Evolutionary conservation across 1,140 invertebrate species (phyloP).

Genomic region (Medauroidea extradentata): DNA sequence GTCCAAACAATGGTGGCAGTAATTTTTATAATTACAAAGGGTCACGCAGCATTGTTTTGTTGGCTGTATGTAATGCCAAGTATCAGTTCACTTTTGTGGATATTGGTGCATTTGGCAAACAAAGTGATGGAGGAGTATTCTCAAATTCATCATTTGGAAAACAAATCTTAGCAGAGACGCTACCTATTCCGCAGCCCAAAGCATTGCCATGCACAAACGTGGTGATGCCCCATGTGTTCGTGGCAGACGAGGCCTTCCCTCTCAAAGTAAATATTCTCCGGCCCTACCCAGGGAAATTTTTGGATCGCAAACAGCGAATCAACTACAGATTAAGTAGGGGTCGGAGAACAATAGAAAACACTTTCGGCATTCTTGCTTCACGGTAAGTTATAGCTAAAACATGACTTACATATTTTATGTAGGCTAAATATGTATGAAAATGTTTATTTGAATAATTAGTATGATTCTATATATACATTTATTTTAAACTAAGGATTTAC

Average conservation of each 20-base stretch:
- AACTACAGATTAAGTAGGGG: no score
- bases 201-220: slow-evolving; percentile 16
- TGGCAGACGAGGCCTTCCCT: slow-evolving; percentile 45
- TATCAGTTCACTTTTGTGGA: slow-evolving; percentile 42
- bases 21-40: slow-evolving; percentile 47
- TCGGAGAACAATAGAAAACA: no score
- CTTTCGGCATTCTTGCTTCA: no score
- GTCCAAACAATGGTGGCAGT: no score
- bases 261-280: slow-evolving; percentile 41
- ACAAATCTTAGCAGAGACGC: background rate
- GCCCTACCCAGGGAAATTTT: no score
- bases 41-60: slow-evolving; percentile 39
- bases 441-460: no score
- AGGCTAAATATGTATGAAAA: no score
- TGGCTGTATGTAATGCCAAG: slow-evolving; percentile 41
- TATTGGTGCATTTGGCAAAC: slow-evolving; percentile 37
- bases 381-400: no score
- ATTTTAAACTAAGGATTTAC: no score
- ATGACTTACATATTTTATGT: no score
- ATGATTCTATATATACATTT: no score
- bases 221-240: slow-evolving; percentile 19
- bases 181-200: slow-evolving; percentile 23
- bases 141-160: slow-evolving; percentile 22
- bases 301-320: no score
- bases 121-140: slow-evolving; percentile 40